Percentiles rank a stretch among this genome's conserved stretches.
phyloP scores from a whole-genome alignment of 2,797 vertebrate species.

The Cynodonichthys magdalenae region DNA sequence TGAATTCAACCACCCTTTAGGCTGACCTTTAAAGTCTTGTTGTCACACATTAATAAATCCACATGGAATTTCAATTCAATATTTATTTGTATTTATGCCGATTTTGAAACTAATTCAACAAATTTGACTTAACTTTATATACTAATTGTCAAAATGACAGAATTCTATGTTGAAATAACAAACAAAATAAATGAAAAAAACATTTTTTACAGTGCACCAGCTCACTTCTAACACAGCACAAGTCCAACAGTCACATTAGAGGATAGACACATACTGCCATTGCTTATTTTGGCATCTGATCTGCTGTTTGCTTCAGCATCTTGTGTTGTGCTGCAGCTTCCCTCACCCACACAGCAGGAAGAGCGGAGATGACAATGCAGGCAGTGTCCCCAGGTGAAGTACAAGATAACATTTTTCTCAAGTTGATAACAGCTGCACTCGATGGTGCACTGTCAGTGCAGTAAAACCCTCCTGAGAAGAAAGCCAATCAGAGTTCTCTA shows the following conservation, averaged over 20 bases:
- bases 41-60: no score
- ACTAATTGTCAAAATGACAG: no score
- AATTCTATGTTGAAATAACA: no score
- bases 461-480: background rate
- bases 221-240: background rate
- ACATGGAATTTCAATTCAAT: no score
- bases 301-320: background rate
- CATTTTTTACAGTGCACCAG: background rate
- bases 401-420: constrained; percentile 3
- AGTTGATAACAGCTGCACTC: background rate
- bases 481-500: background rate
- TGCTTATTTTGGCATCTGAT: constrained; percentile 5
- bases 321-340: background rate
- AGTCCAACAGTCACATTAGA: constrained; percentile 4
- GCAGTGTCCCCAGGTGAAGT: constrained; percentile 1
- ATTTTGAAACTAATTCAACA: no score
- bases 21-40: no score
- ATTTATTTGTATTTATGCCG: no score
- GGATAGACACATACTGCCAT: background rate
- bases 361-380: constrained; percentile 2
- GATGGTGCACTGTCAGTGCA: background rate
- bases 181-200: no score
- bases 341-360: constrained; percentile 4
- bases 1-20: no score
- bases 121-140: no score